Base-by-base conservation (phyloP, 2,888 invertebrate genomes). In the Aphodius sticticus region DNA sequence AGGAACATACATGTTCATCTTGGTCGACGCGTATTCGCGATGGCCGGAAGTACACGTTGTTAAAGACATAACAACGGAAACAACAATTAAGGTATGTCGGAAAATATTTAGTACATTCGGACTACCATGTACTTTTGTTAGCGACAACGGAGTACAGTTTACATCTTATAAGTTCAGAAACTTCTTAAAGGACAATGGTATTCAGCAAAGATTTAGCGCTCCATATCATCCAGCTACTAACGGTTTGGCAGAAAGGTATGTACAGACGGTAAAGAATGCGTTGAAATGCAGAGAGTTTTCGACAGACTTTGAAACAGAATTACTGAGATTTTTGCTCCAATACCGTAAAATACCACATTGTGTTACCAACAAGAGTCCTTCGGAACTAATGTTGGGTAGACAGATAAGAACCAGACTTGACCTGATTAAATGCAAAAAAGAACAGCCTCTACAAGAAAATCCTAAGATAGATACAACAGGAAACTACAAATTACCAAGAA, bases 111-210 rank as follows among this genome's bases (percentile, higher is more conserved):
- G 83, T 69, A 82, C 83, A 69, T 85, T 84, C 82, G 84, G 86
- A 0, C 79, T 86, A 9, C 85, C 85, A 16, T 80, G 80, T 12
- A 72, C 53, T 0, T 74, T 86, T 3, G 83, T 85, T 15, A 84
- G 84, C 1, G 85, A 85, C 76, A 86, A 85, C 70, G 85, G 84
- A 15, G 80, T 82, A 2, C 78, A 81, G 35, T 85, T 85, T 80
- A 82, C 81, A n/a, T 85, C 84, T 35, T 76, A 80, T 16, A 82
- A 85, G 80, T 82, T 82, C 69, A 26, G 78, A 80, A 14, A 16
- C 15, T 83, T 82, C 69, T 35, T 81, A 15, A 76, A 76, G 75
- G 26, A 7, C 15, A 82, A 81, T 69, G 80, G 79, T 6, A 81
- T 82, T 16, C 72, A 14, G 69, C 80, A 83, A 26, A 80, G 69